phyloP scores from a whole-genome alignment of 2,888 invertebrate genomes.

The Alloscopus bannaensis region DNA sequence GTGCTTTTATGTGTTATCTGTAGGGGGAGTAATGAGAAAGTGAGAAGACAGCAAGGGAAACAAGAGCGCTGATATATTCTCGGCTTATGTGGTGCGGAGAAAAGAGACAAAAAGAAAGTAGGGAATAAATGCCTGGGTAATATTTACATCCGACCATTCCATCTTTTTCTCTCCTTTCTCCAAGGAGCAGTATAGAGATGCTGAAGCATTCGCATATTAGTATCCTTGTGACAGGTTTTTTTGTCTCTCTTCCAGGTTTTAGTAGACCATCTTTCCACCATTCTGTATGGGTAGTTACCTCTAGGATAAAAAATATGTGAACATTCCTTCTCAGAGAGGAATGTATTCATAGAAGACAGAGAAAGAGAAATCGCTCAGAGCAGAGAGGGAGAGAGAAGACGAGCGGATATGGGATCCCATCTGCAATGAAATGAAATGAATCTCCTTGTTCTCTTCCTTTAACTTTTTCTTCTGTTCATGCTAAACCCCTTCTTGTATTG shows the following conservation, averaged over 20 bases:
- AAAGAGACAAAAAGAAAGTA: neutral
- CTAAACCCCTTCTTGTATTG: no score
- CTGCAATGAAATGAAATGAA: conserved; percentile 65
- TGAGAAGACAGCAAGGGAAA: conserved; percentile 21
- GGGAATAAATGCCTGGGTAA: conserved; percentile 25
- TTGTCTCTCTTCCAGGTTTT: conserved; percentile 8
- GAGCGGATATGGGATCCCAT: conserved; percentile 43
- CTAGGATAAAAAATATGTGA: no score
- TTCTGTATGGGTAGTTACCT: no score
- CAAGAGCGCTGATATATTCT: conserved; percentile 35
- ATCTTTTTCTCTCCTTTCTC: conserved; percentile 30
- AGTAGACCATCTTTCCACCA: neutral
- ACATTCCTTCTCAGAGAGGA: no score
- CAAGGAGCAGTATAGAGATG: conserved; percentile 18
- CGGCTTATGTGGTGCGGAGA: conserved; percentile 7
- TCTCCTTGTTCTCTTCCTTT: conserved; percentile 30
- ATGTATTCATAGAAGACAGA: no score
- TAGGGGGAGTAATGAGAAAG: conserved; percentile 15
- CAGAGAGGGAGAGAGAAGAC: conserved; percentile 15
- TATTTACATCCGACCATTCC: conserved; percentile 41
- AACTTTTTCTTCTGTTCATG: conserved; percentile 10
- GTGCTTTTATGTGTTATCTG: no score
- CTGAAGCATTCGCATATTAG: neutral
- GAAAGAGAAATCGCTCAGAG: no score
- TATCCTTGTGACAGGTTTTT: conserved; percentile 3